Conservation (phyloP, 2,888 invertebrate genomes). For the Actias luna region DNA sequence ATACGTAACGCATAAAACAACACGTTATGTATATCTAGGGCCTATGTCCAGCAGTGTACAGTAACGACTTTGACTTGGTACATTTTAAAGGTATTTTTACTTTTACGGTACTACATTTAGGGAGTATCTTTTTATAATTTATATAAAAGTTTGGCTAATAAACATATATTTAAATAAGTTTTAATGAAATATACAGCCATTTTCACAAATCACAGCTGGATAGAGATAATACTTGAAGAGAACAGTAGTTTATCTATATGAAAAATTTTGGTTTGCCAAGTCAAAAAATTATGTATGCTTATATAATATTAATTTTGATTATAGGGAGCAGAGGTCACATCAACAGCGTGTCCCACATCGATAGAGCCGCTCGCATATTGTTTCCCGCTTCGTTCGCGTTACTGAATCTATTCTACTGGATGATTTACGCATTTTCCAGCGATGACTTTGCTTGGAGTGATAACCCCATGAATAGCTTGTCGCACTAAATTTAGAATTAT, state of each 20-base stretch:
- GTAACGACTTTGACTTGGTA: too few species aligned
- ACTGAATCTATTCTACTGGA: slow-evolving; percentile 95
- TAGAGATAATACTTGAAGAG: not conserved
- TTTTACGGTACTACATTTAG: too few species aligned
- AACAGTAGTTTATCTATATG: not conserved
- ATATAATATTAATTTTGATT: slow-evolving; percentile 16
- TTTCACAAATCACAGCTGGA: not conserved
- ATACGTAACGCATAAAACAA: too few species aligned
- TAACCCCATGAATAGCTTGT: slow-evolving; percentile 81
- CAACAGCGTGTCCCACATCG: slow-evolving; percentile 93
- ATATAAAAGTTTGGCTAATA: too few species aligned
- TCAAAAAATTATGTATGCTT: not conserved
- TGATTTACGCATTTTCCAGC: slow-evolving; percentile 90
- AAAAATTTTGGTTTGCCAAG: not conserved
- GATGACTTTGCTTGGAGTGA: slow-evolving; percentile 89
- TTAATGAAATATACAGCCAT: not conserved
- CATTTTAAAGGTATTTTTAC: too few species aligned
- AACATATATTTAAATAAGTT: too few species aligned
- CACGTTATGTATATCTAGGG: too few species aligned
- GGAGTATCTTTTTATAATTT: too few species aligned
- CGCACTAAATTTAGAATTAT: slow-evolving; percentile 68
- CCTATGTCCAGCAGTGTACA: too few species aligned
- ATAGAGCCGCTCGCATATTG: slow-evolving; percentile 89
- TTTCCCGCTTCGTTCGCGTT: slow-evolving; percentile 93
- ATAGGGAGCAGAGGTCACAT: slow-evolving; percentile 84